A percentile compares a stretch with the other conserved stretches of the same genome.
Evolutionary conservation across 2,888 invertebrate species (phyloP).

Genomic region (Hyposoter dolosus): DNA sequence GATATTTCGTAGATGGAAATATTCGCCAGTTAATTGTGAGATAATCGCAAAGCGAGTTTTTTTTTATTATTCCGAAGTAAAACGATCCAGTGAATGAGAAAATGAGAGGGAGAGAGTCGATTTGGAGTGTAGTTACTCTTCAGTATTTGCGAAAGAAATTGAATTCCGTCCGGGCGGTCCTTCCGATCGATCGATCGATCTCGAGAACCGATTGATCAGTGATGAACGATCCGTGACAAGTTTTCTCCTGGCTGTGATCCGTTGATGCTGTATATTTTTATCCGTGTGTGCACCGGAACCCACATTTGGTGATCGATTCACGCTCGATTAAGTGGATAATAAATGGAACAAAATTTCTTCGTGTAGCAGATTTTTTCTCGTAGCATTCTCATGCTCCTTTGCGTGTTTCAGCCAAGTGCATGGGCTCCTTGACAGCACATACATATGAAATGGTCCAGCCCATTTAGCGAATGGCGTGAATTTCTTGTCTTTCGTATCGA

Average conservation of each 20-base stretch:
- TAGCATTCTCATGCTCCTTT: neutral
- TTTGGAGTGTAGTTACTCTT: neutral
- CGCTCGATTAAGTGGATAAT: slow-evolving; percentile 39
- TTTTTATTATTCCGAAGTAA: neutral
- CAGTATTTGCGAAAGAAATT: slow-evolving; percentile 60
- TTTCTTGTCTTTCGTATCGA: no score
- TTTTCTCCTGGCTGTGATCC: slow-evolving; percentile 1
- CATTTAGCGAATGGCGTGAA: no score
- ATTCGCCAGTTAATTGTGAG: no score
- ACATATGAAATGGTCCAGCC: no score
- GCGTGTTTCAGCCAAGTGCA: neutral
- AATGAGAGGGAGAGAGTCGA: neutral
- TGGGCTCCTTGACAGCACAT: neutral
- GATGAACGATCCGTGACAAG: slow-evolving; percentile 55
- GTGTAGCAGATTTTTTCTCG: neutral
- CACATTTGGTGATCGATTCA: slow-evolving; percentile 42
- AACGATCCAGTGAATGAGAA: neutral
- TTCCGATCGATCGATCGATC: slow-evolving; percentile 45
- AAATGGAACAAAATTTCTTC: slow-evolving; percentile 39
- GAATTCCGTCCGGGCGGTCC: slow-evolving; percentile 60
- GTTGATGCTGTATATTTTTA: slow-evolving; percentile 15
- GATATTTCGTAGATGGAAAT: neutral
- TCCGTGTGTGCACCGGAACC: neutral
- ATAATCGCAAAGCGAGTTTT: neutral
- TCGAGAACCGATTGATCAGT: slow-evolving; percentile 51